Base-by-base conservation (phyloP, 1,140 invertebrate genomes). In the Cotesia vestalis region DNA sequence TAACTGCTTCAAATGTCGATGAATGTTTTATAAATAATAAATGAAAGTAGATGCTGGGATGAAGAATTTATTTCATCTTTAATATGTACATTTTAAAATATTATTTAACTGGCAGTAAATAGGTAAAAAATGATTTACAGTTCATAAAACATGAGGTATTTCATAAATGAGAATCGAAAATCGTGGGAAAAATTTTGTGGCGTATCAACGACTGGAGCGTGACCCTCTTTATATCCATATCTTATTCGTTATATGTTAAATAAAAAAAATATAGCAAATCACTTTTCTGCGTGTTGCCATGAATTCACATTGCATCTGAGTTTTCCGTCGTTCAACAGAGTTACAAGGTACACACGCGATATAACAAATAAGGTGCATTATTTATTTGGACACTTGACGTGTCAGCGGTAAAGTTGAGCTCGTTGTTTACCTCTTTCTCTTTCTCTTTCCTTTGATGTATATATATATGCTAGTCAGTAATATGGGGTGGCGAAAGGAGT, bases 351-450 rank as follows among this genome's bases (percentile, higher is more conserved):
- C 66, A 67, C 40, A 46, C 64, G 63, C 74, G 73, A 76, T 79
- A 77, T 75, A 80, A 83, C 81, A 81, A 83, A 83, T 82, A 83
- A 83, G 76, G 77, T 72, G 73, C 78, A 83, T 83, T 83, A 81
- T 82, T 83, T 81, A 81, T 83, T 81, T 79, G 75, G 78, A 81
- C 78, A 76, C 78, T 81, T 76, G 79, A 78, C 68, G 72, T 83
- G 81, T 83, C 82, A 78, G 79, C 76, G 74, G 77, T 80, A 81
- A 79, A 80, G 77, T 80, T 75, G 75, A 78, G 77, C 75, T 66
- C 63, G 63, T 66, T 67, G 66, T 38, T 34, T 51, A n/a, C 20
- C 20, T 64, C 62, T 64, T 64, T 34, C 34, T 64, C n/a, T 12
- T n/a, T 40, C 27, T 27, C 27, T 38, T 34, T 34, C 34, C 40